Evolutionary conservation across 2,888 invertebrate genomes (phyloP).

Genomic region (Acanthoscelides obtectus): DNA sequence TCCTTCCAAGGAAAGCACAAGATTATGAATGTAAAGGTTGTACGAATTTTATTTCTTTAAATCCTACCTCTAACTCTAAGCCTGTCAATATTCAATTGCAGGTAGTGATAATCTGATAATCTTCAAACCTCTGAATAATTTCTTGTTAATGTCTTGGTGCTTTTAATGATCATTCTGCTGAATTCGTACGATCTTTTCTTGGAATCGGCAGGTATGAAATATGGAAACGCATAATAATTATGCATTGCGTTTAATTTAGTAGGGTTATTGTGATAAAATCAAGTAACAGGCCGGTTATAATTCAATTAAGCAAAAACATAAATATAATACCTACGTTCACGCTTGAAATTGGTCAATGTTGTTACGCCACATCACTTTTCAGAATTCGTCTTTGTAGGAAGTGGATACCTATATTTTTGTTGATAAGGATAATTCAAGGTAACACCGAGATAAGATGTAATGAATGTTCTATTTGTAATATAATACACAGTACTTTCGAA

Average conservation of each 20-base stretch:
- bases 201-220: not conserved
- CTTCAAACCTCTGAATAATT: no score
- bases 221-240: not conserved
- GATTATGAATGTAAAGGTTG: no score
- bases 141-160: no score
- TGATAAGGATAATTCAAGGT: not conserved
- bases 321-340: no score
- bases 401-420: not conserved
- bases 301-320: not conserved
- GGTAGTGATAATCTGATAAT: no score
- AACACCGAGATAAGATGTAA: not conserved
- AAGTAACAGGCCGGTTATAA: not conserved
- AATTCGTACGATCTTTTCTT: not conserved
- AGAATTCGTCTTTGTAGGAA: not conserved
- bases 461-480: not conserved
- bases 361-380: not conserved
- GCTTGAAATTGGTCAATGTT: not conserved
- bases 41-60: no score
- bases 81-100: no score
- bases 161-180: no score
- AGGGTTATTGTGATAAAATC: not conserved
- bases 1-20: no score
- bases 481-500: not conserved
- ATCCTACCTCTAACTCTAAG: no score
- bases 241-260: not conserved